These are phyloP conservation scores for Alauda arvensis DNA, from an alignment of 2,797 vertebrate genomes.

Conservation along the genomic window DNA sequence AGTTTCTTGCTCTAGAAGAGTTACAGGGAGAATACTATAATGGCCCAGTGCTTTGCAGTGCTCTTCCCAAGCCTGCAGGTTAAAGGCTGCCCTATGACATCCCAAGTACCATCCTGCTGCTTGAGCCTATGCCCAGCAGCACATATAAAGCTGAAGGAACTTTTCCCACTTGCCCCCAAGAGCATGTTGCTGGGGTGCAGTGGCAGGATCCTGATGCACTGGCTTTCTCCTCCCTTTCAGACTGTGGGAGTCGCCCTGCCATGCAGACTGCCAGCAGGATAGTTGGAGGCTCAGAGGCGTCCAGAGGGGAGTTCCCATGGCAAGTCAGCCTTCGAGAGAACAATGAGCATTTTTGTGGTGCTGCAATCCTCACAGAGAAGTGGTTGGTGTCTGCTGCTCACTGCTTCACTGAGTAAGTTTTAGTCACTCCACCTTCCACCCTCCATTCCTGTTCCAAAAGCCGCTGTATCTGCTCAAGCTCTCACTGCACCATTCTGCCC, in stretches of 20 bases:
- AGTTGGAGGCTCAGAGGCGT: conserved; percentile 85
- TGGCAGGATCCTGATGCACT: neutral
- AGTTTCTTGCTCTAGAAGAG: neutral
- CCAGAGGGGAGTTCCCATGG: conserved; percentile 90
- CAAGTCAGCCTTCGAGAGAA: conserved; percentile 89
- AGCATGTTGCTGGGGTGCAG: rapidly evolving
- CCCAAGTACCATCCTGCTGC: neutral
- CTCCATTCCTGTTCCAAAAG: neutral
- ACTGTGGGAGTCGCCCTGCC: conserved; percentile 83
- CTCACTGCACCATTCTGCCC: neutral
- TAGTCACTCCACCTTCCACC: rapidly evolving
- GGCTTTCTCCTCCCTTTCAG: conserved; percentile 59
- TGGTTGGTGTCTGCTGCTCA: conserved; percentile 95
- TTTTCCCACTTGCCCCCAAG: neutral
- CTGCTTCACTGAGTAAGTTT: conserved; percentile 88
- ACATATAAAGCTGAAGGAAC: neutral
- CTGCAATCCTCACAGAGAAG: conserved; percentile 78
- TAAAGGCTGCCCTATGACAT: neutral
- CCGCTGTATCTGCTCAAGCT: neutral
- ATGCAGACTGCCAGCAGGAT: conserved; percentile 79
- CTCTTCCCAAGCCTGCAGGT: neutral
- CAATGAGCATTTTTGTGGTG: conserved; percentile 86
- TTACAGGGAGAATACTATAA: neutral
- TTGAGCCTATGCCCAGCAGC: neutral
- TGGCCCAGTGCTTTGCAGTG: neutral